A percentile compares a stretch with the other conserved stretches of the same genome.
Evolutionary conservation across 1,140 invertebrate species (phyloP).

Genomic region (Zaprionus inermis): DNA sequence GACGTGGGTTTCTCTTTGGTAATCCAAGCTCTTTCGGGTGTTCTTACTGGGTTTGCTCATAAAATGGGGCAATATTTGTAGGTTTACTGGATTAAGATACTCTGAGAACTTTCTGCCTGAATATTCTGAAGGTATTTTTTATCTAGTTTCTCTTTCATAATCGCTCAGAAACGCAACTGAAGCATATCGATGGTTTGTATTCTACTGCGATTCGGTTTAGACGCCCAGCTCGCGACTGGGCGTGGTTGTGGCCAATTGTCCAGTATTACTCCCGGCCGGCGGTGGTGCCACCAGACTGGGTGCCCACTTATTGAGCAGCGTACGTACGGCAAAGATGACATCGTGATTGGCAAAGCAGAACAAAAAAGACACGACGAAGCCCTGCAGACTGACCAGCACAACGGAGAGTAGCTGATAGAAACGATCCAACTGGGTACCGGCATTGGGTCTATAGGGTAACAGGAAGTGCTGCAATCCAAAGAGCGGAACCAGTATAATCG

Average conservation of each 20-base stretch:
- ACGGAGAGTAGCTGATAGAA: constrained; percentile 92
- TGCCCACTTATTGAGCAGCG: constrained; percentile 78
- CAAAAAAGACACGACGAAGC: constrained; percentile 92
- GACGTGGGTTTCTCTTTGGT: background rate
- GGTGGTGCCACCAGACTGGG: constrained; percentile 71
- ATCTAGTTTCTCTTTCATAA: background rate
- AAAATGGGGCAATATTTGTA: too few relatives aligned
- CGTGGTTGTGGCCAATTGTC: constrained; percentile 82
- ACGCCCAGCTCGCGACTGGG: constrained; percentile 81
- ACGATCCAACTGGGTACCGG: constrained; percentile 87
- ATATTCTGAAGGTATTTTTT: background rate
- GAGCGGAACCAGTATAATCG: constrained; percentile 90
- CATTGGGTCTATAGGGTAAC: constrained; percentile 90
- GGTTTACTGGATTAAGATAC: background rate
- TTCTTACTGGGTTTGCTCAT: background rate
- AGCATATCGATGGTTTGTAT: constrained; percentile 31
- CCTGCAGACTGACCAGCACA: constrained; percentile 93
- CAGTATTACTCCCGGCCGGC: constrained; percentile 77
- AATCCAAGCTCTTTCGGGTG: background rate
- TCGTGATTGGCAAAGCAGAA: constrained; percentile 97
- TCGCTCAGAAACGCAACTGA: constrained; percentile 52
- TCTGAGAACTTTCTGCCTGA: background rate
- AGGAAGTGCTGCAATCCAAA: constrained; percentile 92
- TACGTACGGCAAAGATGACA: constrained; percentile 86
- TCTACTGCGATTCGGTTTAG: constrained; percentile 44